These are phyloP conservation scores for Zaprionus lineosus DNA, from an alignment of 2,888 invertebrate genomes.

Conservation along the genomic window DNA sequence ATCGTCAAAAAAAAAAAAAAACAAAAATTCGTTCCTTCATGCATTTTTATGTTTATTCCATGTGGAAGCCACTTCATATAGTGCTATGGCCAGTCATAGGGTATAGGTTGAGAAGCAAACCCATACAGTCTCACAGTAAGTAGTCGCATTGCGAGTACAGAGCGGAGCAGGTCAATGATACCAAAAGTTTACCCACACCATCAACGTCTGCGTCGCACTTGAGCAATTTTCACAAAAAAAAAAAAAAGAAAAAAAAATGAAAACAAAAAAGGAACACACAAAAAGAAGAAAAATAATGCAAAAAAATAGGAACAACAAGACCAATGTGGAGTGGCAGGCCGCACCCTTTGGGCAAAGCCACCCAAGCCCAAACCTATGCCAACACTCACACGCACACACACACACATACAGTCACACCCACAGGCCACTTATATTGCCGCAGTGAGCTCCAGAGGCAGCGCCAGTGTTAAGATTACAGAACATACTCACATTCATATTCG, in stretches of 20 bases:
- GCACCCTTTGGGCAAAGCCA: constrained; percentile 58
- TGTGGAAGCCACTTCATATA: too few species aligned
- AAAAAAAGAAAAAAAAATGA: constrained; percentile 1
- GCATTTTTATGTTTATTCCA: too few species aligned
- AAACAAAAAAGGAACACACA: constrained; percentile 5
- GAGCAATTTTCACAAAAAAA: constrained; percentile 67
- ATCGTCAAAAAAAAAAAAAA: constrained; percentile 14
- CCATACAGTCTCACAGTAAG: constrained; percentile 11
- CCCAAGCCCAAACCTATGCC: constrained; percentile 17
- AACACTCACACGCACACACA: background rate
- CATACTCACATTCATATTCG: constrained; percentile 1
- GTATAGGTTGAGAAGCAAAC: too few species aligned
- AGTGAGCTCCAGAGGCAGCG: constrained; percentile 31
- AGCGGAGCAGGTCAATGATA: constrained; percentile 75
- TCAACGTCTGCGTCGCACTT: constrained; percentile 69
- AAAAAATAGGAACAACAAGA: constrained; percentile 31
- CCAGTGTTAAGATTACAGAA: constrained; percentile 79
- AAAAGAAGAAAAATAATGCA: constrained; percentile 17
- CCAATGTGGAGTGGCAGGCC: constrained; percentile 40
- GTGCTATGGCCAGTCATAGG: too few species aligned
- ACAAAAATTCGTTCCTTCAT: too few species aligned
- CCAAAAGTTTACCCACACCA: constrained; percentile 73
- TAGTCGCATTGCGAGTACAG: constrained; percentile 31
- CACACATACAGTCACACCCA: constrained; percentile 2
- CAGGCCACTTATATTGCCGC: constrained; percentile 10